phyloP scores from a whole-genome alignment of 1,140 invertebrate species.

The Calephelis virginiensis region DNA sequence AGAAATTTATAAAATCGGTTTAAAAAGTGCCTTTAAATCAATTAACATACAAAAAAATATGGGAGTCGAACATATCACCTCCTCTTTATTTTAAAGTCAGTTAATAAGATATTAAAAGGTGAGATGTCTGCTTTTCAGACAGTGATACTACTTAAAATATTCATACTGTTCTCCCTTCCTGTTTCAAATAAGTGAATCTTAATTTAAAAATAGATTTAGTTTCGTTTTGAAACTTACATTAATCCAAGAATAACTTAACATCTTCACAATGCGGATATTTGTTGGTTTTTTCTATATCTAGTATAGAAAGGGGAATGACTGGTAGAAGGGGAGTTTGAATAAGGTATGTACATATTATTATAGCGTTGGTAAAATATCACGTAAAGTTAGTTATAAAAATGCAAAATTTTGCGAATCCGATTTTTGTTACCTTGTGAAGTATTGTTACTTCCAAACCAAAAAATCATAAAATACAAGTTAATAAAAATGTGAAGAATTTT shows the following conservation, averaged over 20 bases:
- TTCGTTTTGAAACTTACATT: conserved; percentile 62
- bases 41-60: too few species aligned
- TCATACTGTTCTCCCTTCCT: conserved; percentile 63
- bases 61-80: too few species aligned
- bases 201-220: conserved; percentile 60
- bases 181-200: conserved; percentile 66
- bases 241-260: conserved; percentile 58
- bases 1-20: background rate
- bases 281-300: conserved; percentile 9
- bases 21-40: background rate
- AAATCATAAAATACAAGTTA: too few species aligned
- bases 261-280: conserved; percentile 30
- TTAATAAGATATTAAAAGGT: conserved; percentile 24
- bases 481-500: too few species aligned
- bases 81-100: background rate
- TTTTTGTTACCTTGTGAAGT: too few species aligned
- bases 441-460: too few species aligned
- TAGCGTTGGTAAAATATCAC: background rate
- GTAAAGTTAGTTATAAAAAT: background rate
- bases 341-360: too few species aligned
- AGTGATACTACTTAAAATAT: conserved; percentile 50
- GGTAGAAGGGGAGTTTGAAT: background rate
- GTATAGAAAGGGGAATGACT: background rate
- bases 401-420: background rate
- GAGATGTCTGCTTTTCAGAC: conserved; percentile 25